phyloP scores from a whole-genome alignment of 2,113 vertebrate genomes.

The Melanotaenia duboulayi region DNA sequence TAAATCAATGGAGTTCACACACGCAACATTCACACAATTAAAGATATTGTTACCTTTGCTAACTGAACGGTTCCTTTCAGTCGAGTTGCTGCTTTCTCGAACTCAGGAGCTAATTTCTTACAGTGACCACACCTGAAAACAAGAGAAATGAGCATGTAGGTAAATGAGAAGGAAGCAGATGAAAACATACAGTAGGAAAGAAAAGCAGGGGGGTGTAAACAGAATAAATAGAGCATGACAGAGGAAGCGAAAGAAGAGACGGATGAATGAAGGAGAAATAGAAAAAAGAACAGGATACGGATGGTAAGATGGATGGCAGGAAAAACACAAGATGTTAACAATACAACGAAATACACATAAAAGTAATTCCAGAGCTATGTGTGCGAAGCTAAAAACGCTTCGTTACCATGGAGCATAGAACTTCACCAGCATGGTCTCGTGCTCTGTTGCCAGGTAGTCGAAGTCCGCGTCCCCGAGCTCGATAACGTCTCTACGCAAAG shows the following conservation, averaged over 20 bases:
- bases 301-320: too few species aligned
- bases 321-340: neutral
- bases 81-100: constrained; percentile 75
- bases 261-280: neutral
- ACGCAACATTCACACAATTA: neutral
- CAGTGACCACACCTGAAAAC: constrained; percentile 81
- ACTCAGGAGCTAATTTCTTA: constrained; percentile 82
- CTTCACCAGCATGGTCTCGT: constrained; percentile 83
- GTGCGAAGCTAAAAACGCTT: constrained; percentile 3
- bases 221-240: neutral
- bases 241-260: neutral
- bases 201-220: neutral
- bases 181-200: neutral
- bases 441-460: constrained; percentile 76
- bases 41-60: constrained; percentile 74
- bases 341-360: neutral
- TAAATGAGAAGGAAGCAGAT: neutral
- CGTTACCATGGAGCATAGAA: constrained; percentile 84
- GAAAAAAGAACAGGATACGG: neutral
- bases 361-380: neutral
- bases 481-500: constrained; percentile 68
- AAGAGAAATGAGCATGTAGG: too few species aligned
- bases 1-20: too few species aligned
- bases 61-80: constrained; percentile 77
- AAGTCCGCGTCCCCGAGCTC: constrained; percentile 81